Conservation (phyloP, 2,888 invertebrate genomes). For the Anthophora plumipes region DNA sequence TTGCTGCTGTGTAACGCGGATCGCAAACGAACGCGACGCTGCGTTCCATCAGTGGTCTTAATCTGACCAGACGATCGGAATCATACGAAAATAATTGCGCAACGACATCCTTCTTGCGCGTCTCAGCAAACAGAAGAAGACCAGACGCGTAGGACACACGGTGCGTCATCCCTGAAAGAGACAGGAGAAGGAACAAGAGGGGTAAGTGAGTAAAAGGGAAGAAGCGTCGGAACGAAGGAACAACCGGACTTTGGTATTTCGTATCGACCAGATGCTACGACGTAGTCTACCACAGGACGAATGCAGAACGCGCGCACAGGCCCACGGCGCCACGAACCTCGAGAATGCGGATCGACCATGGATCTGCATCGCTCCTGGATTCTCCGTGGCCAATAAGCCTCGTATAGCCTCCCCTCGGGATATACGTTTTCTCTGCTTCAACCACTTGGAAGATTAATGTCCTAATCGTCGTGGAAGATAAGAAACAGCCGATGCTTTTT, state of each 20-base stretch:
- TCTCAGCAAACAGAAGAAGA: slow-evolving; percentile 12
- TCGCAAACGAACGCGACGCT: slow-evolving; percentile 48
- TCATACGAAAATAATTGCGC: slow-evolving; percentile 78
- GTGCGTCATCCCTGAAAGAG: slow-evolving; percentile 8
- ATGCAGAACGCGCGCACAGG: slow-evolving; percentile 62
- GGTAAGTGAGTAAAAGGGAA: slow-evolving; percentile 32
- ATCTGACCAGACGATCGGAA: slow-evolving; percentile 74
- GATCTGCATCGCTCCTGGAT: slow-evolving; percentile 60
- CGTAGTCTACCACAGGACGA: slow-evolving; percentile 47
- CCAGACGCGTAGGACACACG: slow-evolving; percentile 1
- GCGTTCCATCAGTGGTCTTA: slow-evolving; percentile 69
- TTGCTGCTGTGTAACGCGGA: slow-evolving; percentile 54
- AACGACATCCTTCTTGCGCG: slow-evolving; percentile 65
- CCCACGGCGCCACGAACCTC: slow-evolving; percentile 65
- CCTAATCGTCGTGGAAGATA: slow-evolving; percentile 51
- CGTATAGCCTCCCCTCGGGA: slow-evolving; percentile 11
- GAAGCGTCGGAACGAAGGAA: slow-evolving; percentile 50
- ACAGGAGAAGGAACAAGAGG: background rate
- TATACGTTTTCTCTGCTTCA: slow-evolving; percentile 33
- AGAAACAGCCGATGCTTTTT: slow-evolving; percentile 43
- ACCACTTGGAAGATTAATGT: slow-evolving; percentile 58
- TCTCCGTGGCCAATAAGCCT: slow-evolving; percentile 37
- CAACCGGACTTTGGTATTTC: slow-evolving; percentile 66
- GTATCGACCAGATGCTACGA: slow-evolving; percentile 73
- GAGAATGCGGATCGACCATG: slow-evolving; percentile 67